These are phyloP conservation scores for Hypomecis atomaria DNA, from an alignment of 2,888 invertebrate genomes.

Conservation along the genomic window DNA sequence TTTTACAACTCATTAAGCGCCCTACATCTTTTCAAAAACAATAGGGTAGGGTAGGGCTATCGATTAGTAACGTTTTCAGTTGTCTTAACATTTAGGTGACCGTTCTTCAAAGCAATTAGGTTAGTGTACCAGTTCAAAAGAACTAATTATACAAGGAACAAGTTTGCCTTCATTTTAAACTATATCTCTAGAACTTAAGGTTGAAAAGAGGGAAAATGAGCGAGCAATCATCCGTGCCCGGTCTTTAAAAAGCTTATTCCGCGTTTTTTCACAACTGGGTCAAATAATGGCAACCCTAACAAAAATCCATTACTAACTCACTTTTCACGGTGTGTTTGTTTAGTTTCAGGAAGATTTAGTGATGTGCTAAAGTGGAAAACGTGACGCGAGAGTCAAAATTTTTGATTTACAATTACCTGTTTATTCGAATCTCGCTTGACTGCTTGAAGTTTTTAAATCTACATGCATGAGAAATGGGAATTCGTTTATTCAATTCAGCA, in stretches of 20 bases:
- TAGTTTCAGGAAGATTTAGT: conserved; percentile 30
- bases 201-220: conserved; percentile 5
- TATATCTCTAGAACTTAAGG: conserved; percentile 27
- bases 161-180: conserved; percentile 17
- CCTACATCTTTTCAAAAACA: too few species aligned
- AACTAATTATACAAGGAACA: conserved; percentile 11
- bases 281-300: conserved; percentile 47
- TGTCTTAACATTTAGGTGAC: conserved; percentile 41
- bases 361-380: conserved; percentile 8
- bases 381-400: neutral
- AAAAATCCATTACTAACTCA: conserved; percentile 38
- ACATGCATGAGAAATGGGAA: too few species aligned
- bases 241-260: conserved; percentile 49
- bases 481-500: too few species aligned
- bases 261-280: conserved; percentile 60
- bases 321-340: conserved; percentile 29
- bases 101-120: conserved; percentile 44
- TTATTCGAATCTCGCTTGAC: too few species aligned
- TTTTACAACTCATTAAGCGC: too few species aligned
- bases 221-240: conserved; percentile 35
- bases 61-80: conserved; percentile 13
- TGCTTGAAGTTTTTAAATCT: too few species aligned
- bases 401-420: neutral
- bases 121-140: conserved; percentile 40
- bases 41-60: conserved; percentile 2